These are phyloP conservation scores for Pungitius pungitius DNA, from an alignment of 2,113 vertebrate genomes.

Conservation along the genomic window DNA sequence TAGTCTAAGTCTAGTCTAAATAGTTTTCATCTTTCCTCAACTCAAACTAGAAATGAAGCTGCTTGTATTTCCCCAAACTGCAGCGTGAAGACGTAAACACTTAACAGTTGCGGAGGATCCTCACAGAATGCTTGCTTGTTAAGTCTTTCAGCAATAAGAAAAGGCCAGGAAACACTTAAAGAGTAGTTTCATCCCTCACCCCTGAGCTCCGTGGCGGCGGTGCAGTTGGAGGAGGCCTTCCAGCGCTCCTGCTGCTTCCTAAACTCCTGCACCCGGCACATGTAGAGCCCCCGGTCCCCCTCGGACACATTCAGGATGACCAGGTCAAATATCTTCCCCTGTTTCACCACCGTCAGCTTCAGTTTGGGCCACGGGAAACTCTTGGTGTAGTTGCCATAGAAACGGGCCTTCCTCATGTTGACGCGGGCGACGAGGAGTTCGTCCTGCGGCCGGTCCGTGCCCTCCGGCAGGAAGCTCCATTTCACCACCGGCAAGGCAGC, in stretches of 20 bases:
- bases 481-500: slow-evolving; percentile 88
- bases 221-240: slow-evolving; percentile 90
- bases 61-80: neutral
- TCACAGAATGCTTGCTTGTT: neutral
- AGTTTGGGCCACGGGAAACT: slow-evolving; percentile 84
- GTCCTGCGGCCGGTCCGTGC: slow-evolving; percentile 65
- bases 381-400: slow-evolving; percentile 92
- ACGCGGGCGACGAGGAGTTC: slow-evolving; percentile 90
- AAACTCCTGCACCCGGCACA: slow-evolving; percentile 94
- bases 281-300: slow-evolving; percentile 88
- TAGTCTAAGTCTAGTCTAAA: too few relatives aligned
- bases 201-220: slow-evolving; percentile 84
- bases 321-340: slow-evolving; percentile 84
- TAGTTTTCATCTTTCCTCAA: neutral
- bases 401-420: slow-evolving; percentile 90
- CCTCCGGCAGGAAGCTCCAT: slow-evolving; percentile 85
- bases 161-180: neutral
- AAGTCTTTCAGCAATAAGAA: neutral
- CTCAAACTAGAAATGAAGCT: neutral
- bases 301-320: slow-evolving; percentile 84
- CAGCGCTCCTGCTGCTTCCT: slow-evolving; percentile 88
- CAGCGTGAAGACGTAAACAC: neutral
- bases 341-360: slow-evolving; percentile 85
- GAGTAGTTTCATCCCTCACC: slow-evolving; percentile 55
- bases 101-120: neutral